These are phyloP conservation scores for Platanista minor DNA, from an alignment of 2,113 vertebrate genomes.

Conservation along the genomic window DNA sequence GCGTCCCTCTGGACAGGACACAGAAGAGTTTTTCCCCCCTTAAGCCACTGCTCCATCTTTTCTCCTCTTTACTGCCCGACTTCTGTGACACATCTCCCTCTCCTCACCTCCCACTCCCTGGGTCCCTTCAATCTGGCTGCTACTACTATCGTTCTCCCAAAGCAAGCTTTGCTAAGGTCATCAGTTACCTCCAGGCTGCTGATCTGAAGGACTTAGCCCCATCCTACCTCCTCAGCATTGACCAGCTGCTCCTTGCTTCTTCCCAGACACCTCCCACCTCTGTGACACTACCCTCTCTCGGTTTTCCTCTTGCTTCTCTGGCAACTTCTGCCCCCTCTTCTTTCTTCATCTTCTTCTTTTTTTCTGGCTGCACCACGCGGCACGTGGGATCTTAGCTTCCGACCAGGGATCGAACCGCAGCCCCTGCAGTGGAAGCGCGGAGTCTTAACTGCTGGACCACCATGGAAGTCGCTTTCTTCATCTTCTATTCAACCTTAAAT, in stretches of 20 bases:
- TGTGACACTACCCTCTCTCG: neutral
- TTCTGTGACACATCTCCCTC: neutral
- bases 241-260: neutral
- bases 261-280: neutral
- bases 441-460: too few relatives aligned
- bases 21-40: neutral
- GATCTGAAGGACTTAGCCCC: fast-evolving
- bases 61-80: neutral
- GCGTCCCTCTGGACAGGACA: neutral
- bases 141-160: neutral
- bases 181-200: neutral
- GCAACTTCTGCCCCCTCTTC: neutral
- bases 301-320: neutral
- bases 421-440: too few relatives aligned
- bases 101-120: neutral
- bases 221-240: neutral
- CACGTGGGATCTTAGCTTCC: too few relatives aligned
- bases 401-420: too few relatives aligned
- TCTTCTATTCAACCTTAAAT: neutral
- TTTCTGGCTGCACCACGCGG: too few relatives aligned
- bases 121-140: too few relatives aligned
- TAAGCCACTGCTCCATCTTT: neutral
- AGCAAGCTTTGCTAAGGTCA: neutral
- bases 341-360: neutral
- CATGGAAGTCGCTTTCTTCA: neutral